These are phyloP conservation scores for Lepidurus packardi DNA, from an alignment of 1,140 invertebrate species.

Conservation along the genomic window DNA sequence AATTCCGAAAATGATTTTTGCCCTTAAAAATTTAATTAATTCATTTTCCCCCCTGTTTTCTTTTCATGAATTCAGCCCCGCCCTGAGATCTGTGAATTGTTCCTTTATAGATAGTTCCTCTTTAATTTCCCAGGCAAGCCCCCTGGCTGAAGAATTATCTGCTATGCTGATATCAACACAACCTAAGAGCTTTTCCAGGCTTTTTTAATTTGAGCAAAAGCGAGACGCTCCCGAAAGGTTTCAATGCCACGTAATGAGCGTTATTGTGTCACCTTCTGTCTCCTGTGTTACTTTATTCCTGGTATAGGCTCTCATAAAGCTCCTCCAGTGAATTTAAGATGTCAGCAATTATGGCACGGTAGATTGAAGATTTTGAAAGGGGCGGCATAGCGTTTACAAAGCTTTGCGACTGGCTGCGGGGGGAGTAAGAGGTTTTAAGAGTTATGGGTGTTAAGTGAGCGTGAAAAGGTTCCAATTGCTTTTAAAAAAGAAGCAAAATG, in stretches of 20 bases:
- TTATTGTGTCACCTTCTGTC: not conserved
- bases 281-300: not conserved
- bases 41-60: not conserved
- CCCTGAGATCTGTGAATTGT: slow-evolving; percentile 1
- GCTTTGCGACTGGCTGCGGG: not conserved
- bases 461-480: slow-evolving; percentile 6
- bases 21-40: too few relatives aligned
- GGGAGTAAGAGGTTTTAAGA: not conserved
- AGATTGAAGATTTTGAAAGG: slow-evolving; percentile 19
- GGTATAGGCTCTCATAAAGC: not conserved
- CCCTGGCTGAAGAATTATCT: not conserved
- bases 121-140: not conserved
- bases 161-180: not conserved
- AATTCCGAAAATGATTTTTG: not conserved
- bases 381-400: not conserved
- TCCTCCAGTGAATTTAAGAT: not conserved
- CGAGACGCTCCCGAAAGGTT: not conserved
- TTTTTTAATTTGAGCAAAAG: not conserved
- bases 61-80: not conserved
- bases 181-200: not conserved
- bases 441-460: slow-evolving; percentile 14
- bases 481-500: not conserved
- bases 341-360: not conserved
- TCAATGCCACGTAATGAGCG: slow-evolving; percentile 3
- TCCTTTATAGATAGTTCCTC: not conserved